Evolutionary conservation across 2,797 vertebrate species (phyloP).

Genomic region (Rhinichthys osculus): DNA sequence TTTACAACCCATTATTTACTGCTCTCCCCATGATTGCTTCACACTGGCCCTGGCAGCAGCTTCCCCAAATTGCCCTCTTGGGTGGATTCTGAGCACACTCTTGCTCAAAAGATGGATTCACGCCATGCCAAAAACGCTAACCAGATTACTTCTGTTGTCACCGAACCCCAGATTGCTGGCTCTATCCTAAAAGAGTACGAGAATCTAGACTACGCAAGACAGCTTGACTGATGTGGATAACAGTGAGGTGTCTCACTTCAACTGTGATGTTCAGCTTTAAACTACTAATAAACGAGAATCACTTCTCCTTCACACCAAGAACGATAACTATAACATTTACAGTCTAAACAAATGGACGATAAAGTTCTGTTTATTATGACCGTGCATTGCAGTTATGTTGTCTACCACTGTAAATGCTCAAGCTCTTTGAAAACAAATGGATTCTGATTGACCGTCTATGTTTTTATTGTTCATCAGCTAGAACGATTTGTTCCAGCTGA

Average conservation of each 20-base stretch:
- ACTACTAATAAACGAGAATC: slow-evolving; percentile 50
- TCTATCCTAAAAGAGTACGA: slow-evolving; percentile 26
- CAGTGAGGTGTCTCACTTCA: slow-evolving; percentile 20
- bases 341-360: neutral
- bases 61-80: slow-evolving; percentile 63
- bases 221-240: slow-evolving; percentile 57
- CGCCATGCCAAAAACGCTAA: slow-evolving; percentile 63
- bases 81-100: slow-evolving; percentile 54
- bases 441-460: neutral
- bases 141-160: slow-evolving; percentile 66
- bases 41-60: slow-evolving; percentile 58
- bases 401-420: neutral
- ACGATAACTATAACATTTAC: neutral
- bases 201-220: slow-evolving; percentile 44
- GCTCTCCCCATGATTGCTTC: slow-evolving; percentile 64
- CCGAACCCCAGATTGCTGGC: slow-evolving; percentile 47
- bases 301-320: neutral
- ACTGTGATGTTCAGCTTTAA: slow-evolving; percentile 50
- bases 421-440: neutral
- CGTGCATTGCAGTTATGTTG: too few species aligned
- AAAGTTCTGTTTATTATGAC: neutral
- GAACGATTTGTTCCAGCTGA: too few species aligned
- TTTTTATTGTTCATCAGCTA: too few species aligned
- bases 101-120: slow-evolving; percentile 62
- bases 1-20: slow-evolving; percentile 70